Evolutionary conservation across 2,888 invertebrate species (phyloP).

Genomic region (Pantelozetes paolii): DNA sequence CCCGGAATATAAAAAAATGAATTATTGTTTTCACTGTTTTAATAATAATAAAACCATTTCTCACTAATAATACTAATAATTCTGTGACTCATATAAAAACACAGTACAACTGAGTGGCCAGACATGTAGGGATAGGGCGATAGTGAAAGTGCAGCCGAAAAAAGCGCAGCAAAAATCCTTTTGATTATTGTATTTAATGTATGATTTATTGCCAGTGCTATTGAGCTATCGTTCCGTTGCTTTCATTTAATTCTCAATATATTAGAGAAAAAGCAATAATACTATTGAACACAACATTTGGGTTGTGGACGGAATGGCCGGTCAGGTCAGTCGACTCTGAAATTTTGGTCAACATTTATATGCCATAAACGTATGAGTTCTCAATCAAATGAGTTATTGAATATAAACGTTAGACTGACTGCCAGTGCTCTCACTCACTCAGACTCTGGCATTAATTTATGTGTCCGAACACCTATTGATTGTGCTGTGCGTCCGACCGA

Average conservation of each 20-base stretch:
- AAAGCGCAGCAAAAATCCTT: constrained; percentile 20
- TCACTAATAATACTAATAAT: constrained; percentile 5
- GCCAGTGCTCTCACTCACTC: neutral
- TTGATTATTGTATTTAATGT: constrained; percentile 23
- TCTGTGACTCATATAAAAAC: constrained; percentile 28
- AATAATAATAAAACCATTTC: constrained; percentile 25
- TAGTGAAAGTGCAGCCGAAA: neutral
- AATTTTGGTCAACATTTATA: neutral
- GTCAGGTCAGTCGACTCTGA: neutral
- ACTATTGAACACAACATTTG: neutral
- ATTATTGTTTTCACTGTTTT: constrained; percentile 23
- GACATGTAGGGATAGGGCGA: neutral
- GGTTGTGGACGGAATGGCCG: neutral
- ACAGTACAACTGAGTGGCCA: neutral
- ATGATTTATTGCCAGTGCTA: constrained; percentile 25
- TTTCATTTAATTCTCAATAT: constrained; percentile 7
- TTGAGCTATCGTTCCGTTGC: neutral
- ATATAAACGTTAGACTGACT: neutral
- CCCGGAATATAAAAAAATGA: constrained; percentile 1
- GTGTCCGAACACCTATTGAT: neutral
- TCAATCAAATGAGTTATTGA: neutral
- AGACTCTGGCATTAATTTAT: neutral
- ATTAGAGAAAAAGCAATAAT: neutral
- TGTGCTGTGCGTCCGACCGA: constrained; percentile 4
- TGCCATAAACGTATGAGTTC: neutral